Base-by-base conservation (phyloP, 2,113 vertebrate genomes). In the Hyperoodon ampullatus region DNA sequence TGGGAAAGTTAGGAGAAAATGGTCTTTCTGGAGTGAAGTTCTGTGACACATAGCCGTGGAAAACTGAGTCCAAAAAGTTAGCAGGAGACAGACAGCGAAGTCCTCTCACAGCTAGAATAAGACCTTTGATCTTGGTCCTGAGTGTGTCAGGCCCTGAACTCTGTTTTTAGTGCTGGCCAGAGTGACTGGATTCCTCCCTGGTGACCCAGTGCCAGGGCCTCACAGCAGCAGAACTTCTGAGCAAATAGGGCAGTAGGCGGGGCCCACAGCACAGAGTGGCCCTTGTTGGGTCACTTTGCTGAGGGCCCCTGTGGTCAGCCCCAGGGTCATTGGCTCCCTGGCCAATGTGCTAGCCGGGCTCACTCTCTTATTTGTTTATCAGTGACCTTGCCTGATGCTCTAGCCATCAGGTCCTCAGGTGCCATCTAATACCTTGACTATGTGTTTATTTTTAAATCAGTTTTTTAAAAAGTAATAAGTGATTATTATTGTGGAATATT, bases 261-360 rank as follows among this genome's bases (percentile, higher is more conserved):
- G 58, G 58, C 50, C 33, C 18, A 1, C 24, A 12, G 23, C 24
- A 61, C n/a, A 71, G 5, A 26, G 6, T 44, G 65, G 33, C 26
- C 28, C 10, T 11, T 28, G 16, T 23, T 61, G 70, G 30, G 12
- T 82, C 33, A 44, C 47, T 74, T 47, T 50, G 93, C 85, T 16
- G 23, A 89, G 55, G 55, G 15, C 78, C 50, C 33, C 39, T 4
- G 18, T 65, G 50, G 47, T 93, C 50, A 93, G 77, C 66, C 35
- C 74, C 23, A 42, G 63, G 24, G 71, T 94, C 65, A 81, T 33
- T 80, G 96, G 61, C 81, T 97, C 16, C 44, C 68, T 35, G 77
- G 86, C 33, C 3, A 0, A 44, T 68, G 74, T 13, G 16, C 68
- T 44, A 82, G 53, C 85, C 82, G 30, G 28, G n/a, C 50, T 84